Base-by-base conservation (phyloP, 2,888 invertebrate genomes). In the Leptothorax acervorum region DNA sequence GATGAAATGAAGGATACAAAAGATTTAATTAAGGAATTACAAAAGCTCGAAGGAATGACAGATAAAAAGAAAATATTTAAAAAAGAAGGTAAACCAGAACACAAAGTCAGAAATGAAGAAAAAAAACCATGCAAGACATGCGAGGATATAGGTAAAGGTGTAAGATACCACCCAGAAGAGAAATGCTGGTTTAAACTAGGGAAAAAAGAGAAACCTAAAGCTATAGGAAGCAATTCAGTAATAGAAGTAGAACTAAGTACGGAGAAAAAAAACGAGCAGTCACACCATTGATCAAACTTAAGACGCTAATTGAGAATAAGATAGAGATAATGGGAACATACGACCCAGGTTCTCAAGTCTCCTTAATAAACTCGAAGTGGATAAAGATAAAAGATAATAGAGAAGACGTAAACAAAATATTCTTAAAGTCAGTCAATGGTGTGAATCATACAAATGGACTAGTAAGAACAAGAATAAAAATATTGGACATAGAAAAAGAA, bases 1-100 rank as follows among this genome's bases (percentile, higher is more conserved):
- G 86, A 85, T 51, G 53, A 74, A 53, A 65, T 87, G 48, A 12
- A 87, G 62, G 65, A 88, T 53, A 82, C 71, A 28, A 66, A 31
- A 65, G 57, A 86, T 71, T 35, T 87, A 84, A 68, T 74, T 53
- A 83, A 87, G 86, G 92, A 92, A 84, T 86, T 92, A 87, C 87
- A 89, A 63, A 91, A 62, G 75, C 88, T 90, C 84, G 89, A 92
- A 91, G 83, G 51, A 39, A 35, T 71, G 51, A 62, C 63, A 48
- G 65, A 76, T 39, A 76, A 70, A 62, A 83, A 81, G 57, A 83
- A 48, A 39, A 62, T 28, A 60, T 76, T 68, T 51, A 48, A 76
- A 60, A 76, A 51, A 62, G 75, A 76, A 51, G 42, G 53, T 45
- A 28, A 55, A 79, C 8, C 55, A 75, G 83, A 60, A 62, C 6